Percentiles rank a stretch among this genome's conserved stretches.
phyloP scores from a whole-genome alignment of 2,797 vertebrate genomes.

The Petrocephalus sullivani region DNA sequence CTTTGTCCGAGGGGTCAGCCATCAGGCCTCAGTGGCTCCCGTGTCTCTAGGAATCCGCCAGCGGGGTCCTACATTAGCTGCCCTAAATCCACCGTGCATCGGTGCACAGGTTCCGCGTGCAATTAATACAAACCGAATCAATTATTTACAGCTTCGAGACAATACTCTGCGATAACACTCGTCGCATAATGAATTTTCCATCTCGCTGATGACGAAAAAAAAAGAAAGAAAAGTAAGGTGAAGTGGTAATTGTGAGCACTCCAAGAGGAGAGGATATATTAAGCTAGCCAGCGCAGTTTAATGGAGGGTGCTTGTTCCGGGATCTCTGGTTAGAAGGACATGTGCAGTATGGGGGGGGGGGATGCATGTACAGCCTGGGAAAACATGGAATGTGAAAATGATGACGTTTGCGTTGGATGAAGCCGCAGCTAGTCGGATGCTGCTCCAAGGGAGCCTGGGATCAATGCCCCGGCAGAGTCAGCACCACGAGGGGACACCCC shows the following conservation, averaged over 20 bases:
- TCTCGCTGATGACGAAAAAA: not conserved
- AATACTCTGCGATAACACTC: not conserved
- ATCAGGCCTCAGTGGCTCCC: not conserved
- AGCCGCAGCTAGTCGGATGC: not conserved
- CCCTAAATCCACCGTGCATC: not conserved
- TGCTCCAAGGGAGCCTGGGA: not conserved
- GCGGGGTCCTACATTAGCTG: not conserved
- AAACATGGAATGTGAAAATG: not conserved
- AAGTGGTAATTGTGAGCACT: not conserved
- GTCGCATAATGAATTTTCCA: not conserved
- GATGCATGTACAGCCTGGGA: not conserved
- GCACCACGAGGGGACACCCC: not conserved
- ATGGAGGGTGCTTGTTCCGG: not conserved
- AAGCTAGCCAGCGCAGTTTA: not conserved
- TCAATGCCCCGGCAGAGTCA: not conserved
- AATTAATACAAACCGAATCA: not conserved
- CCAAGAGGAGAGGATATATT: not conserved
- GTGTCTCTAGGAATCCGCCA: not conserved
- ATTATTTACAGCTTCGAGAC: conserved; percentile 2
- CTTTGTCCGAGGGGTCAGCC: not conserved
- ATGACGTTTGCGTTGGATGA: not conserved
- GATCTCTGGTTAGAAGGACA: not conserved
- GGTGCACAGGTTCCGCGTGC: not conserved
- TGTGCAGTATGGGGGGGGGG: not conserved
- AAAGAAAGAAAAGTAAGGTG: not conserved